These are phyloP conservation scores for Trisateles emortualis DNA, from an alignment of 2,888 invertebrate species.

Conservation along the genomic window DNA sequence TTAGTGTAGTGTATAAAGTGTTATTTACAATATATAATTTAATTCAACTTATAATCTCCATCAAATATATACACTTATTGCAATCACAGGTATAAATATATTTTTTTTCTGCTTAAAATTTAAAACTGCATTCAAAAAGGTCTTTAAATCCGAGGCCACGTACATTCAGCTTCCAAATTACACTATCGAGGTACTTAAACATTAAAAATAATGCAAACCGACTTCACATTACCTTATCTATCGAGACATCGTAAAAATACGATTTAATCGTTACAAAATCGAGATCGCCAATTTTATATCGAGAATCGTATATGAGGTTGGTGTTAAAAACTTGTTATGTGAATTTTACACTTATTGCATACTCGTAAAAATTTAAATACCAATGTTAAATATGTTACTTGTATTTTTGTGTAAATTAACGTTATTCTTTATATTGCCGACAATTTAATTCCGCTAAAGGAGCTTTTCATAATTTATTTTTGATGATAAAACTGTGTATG, in stretches of 20 bases:
- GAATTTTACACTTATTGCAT: conserved; percentile 49
- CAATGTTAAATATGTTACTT: conserved; percentile 36
- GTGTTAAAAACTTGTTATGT: conserved; percentile 48
- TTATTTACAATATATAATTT: too few relatives aligned
- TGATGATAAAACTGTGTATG: conserved; percentile 10
- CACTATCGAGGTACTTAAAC: conserved; percentile 41
- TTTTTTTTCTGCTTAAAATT: conserved; percentile 18
- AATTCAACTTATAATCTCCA: too few relatives aligned
- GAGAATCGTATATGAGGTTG: conserved; percentile 24
- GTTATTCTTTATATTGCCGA: conserved; percentile 33
- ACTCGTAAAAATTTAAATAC: conserved; percentile 47
- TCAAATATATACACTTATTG: not conserved
- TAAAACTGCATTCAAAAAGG: conserved; percentile 18
- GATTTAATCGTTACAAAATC: conserved; percentile 47
- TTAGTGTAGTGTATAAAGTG: not conserved
- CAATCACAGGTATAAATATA: conserved; percentile 9
- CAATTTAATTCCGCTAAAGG: conserved; percentile 35
- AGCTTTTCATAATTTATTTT: conserved; percentile 29
- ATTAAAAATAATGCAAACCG: conserved; percentile 38
- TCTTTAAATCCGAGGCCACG: conserved; percentile 25
- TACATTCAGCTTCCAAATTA: conserved; percentile 49
- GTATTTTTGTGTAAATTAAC: conserved; percentile 41
- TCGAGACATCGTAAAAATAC: conserved; percentile 45
- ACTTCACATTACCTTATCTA: conserved; percentile 42
- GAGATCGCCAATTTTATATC: conserved; percentile 36